Percentiles rank a stretch among this genome's conserved stretches.
These are phyloP conservation scores for Hylia prasina DNA, from an alignment of 2,113 vertebrate genomes.

Conservation along the genomic window DNA sequence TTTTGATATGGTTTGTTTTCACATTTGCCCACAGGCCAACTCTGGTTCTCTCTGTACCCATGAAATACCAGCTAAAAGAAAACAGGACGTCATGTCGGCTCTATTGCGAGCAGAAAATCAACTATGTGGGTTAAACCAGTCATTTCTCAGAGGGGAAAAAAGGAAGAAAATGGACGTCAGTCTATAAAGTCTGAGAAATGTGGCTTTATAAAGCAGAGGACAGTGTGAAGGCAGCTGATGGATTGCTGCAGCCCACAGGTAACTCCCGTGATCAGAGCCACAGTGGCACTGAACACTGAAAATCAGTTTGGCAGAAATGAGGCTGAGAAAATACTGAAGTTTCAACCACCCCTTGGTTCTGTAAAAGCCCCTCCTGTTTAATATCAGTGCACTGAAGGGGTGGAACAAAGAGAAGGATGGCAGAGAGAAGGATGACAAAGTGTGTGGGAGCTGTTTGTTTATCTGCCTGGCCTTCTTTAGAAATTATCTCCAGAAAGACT, in stretches of 20 bases:
- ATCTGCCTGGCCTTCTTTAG: neutral
- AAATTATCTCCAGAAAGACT: neutral
- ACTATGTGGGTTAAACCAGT: neutral
- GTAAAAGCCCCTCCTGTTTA: neutral
- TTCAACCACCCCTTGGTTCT: neutral
- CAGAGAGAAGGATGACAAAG: neutral
- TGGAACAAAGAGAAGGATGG: neutral
- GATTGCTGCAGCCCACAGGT: neutral
- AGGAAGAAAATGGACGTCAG: neutral
- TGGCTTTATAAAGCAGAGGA: neutral
- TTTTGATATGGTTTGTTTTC: neutral
- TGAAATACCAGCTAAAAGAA: neutral
- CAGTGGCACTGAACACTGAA: neutral
- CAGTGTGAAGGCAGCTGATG: neutral
- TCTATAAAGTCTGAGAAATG: neutral
- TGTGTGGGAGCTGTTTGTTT: neutral
- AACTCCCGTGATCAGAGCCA: neutral
- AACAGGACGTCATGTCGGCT: rapidly evolving
- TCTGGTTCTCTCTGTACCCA: neutral
- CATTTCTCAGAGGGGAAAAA: neutral
- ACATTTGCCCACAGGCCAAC: neutral
- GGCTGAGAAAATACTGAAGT: neutral
- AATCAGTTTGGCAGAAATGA: neutral
- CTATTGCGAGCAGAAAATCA: neutral
- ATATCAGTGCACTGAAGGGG: neutral